Conservation (phyloP, 1,140 invertebrate species). For the Probaryconus sp. region DNA sequence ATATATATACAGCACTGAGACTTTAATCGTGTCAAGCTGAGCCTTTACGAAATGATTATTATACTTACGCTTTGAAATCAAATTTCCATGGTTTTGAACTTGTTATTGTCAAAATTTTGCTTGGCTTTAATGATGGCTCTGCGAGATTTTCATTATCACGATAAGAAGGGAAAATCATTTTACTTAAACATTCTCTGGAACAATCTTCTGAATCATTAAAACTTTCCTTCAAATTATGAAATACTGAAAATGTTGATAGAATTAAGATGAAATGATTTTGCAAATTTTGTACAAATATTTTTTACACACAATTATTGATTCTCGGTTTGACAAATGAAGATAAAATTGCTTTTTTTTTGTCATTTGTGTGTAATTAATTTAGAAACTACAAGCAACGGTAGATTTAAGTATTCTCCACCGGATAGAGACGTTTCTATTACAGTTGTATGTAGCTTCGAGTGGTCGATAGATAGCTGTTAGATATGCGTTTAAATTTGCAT, state of each 20-base stretch:
- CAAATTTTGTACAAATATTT: no score
- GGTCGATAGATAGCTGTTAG: slow-evolving; percentile 55
- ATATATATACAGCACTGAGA: slow-evolving; percentile 36
- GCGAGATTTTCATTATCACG: no score
- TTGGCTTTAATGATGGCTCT: no score
- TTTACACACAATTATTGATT: no score
- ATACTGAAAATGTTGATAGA: no score
- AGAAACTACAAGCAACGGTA: slow-evolving; percentile 41
- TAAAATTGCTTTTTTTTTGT: no score
- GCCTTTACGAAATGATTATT: slow-evolving; percentile 41
- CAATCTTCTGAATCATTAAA: no score
- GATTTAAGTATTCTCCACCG: slow-evolving; percentile 32
- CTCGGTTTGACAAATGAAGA: slow-evolving; percentile 34
- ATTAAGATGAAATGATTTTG: no score
- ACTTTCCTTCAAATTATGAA: no score
- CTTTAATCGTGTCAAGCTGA: slow-evolving; percentile 47
- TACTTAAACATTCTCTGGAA: no score
- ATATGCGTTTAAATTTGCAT: slow-evolving; percentile 67
- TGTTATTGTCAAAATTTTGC: slow-evolving; percentile 12
- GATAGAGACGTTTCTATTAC: slow-evolving; percentile 56
- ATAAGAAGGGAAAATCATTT: no score
- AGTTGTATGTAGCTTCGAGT: slow-evolving; percentile 40
- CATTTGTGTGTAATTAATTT: slow-evolving; percentile 41
- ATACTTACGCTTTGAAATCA: slow-evolving; percentile 38
- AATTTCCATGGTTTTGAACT: slow-evolving; percentile 25